A percentile compares a stretch with the other conserved stretches of the same genome.
phyloP scores from a whole-genome alignment of 2,888 invertebrate genomes.

The Germaria angustata region DNA sequence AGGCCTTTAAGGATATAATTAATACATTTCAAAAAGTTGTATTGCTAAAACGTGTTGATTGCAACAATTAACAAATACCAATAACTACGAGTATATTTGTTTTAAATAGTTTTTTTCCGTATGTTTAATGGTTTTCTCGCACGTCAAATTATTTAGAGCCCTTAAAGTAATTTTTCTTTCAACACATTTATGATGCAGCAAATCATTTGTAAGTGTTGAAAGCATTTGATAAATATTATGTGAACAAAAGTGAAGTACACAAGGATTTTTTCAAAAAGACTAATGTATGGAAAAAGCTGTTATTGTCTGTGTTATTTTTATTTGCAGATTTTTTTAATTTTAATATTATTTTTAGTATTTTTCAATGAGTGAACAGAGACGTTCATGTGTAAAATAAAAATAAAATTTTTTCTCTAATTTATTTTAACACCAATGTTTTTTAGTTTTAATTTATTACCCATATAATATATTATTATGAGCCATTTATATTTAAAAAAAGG shows the following conservation, averaged over 20 bases:
- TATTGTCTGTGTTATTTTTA: constrained; percentile 61
- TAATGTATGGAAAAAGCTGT: constrained; percentile 52
- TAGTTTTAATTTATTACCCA: no score
- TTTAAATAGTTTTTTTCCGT: constrained; percentile 2
- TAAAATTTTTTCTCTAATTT: constrained; percentile 76
- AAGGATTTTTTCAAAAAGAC: constrained; percentile 8
- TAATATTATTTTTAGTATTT: constrained; percentile 3
- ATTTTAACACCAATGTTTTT: constrained; percentile 74
- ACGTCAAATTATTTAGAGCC: constrained; percentile 34
- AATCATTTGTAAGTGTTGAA: no score
- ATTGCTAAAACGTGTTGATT: constrained; percentile 74
- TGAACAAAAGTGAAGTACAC: background rate
- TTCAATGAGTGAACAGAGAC: background rate
- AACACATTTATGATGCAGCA: constrained; percentile 30
- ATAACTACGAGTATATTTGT: constrained; percentile 12
- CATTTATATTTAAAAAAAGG: no score
- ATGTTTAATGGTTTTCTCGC: constrained; percentile 1
- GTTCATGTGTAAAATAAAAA: constrained; percentile 52
- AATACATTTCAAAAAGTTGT: no score
- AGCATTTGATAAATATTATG: background rate
- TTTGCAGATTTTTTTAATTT: constrained; percentile 34
- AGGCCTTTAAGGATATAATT: background rate
- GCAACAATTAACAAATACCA: constrained; percentile 74
- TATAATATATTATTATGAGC: no score
- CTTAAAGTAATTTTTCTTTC: constrained; percentile 54